phyloP scores from a whole-genome alignment of 1,140 invertebrate genomes.

The Planococcus citri region DNA sequence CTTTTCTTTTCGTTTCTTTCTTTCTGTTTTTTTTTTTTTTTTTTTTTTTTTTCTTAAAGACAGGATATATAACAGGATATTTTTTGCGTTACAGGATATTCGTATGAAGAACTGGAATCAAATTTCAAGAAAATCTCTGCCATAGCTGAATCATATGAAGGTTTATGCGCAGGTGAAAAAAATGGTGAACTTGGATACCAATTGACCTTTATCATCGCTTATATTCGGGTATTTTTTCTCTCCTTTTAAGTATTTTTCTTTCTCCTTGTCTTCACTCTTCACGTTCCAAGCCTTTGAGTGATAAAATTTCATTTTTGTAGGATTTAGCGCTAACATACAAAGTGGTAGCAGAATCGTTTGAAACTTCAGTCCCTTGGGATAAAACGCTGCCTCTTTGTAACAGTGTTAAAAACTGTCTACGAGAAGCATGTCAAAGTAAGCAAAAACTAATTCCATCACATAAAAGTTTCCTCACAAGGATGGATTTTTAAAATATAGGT shows the following conservation, averaged over 20 bases:
- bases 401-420: constrained; percentile 77
- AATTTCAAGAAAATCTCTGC: constrained; percentile 71
- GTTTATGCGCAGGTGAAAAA: constrained; percentile 75
- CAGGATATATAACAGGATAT: too few relatives aligned
- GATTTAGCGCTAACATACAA: constrained; percentile 82
- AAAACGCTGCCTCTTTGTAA: constrained; percentile 65
- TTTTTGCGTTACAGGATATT: too few relatives aligned
- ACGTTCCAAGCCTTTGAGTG: neutral
- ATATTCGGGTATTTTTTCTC: constrained; percentile 61
- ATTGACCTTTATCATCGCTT: constrained; percentile 96
- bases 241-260: neutral
- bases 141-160: constrained; percentile 60
- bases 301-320: constrained; percentile 37
- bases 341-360: constrained; percentile 91
- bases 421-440: constrained; percentile 53
- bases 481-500: neutral
- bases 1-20: neutral
- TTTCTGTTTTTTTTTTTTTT: too few relatives aligned
- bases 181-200: constrained; percentile 93
- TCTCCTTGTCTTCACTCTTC: neutral
- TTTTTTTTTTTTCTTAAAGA: too few relatives aligned
- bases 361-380: constrained; percentile 96
- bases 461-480: neutral
- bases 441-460: neutral
- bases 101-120: constrained; percentile 39